Base-by-base conservation (phyloP, 1,140 invertebrate genomes). In the Sycophaga agraensis region DNA sequence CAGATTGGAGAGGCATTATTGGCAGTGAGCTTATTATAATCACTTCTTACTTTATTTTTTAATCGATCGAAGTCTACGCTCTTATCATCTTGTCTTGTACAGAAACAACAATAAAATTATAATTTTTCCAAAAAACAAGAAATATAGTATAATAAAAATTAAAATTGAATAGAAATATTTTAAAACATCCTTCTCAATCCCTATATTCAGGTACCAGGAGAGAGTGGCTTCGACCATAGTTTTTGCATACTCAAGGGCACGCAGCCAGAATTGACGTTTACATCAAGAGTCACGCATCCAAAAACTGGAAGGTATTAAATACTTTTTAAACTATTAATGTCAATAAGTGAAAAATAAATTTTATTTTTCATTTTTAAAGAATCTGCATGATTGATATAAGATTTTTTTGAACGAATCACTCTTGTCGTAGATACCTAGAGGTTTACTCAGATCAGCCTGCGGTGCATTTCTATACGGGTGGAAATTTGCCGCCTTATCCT, bases 391-490 rank as follows among this genome's bases (percentile, higher is more conserved):
- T 31, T 31, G 28, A 31, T 6, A 31, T 31, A 6, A 6, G 28
- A 31, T 31, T n/a, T n/a, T n/a, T n/a, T n/a, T n/a, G n/a, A n/a
- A n/a, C 19, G n/a, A 4, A 24, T 45, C 12, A 0, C 6, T 48
- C 4, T 16, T 37, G 6, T 19, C n/a, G 5, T 19, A 76, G 92
- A 43, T 81, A 76, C 24, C 67, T 96, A 48, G 89, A 94, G 76
- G 79, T 95, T 0, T 88, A 86, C 68, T 91, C 89, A 19, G 86
- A 93, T 73, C 91, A 96, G 71, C 91, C 91, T 1, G 93, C 92
- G 24, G 83, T 96, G 6, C 92, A 96, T 67, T 88, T 97, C 66
- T 96, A 96, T 74, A 95, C 93, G 0, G 82, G 84, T 0, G 91
- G 93, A 70, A 89, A 84, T 70, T 74, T 96, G 12, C 88, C 88